Conservation (phyloP, 2,888 invertebrate genomes). For the Myopa tessellatipennis region DNA sequence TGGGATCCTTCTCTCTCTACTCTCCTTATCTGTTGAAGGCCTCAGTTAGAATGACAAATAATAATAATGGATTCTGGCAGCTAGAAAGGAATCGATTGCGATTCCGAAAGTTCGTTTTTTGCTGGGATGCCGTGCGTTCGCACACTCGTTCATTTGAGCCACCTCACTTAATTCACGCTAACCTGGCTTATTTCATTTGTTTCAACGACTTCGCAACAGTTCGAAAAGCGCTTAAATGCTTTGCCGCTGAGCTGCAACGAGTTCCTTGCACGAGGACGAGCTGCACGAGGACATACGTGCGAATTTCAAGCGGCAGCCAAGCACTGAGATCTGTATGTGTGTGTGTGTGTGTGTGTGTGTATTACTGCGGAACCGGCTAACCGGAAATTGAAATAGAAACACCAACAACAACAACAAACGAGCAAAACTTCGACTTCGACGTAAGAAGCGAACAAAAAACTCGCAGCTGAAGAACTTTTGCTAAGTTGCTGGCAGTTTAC, state of each 20-base stretch:
- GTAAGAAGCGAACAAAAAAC: not conserved
- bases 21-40: too few relatives aligned
- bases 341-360: not conserved
- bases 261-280: not conserved
- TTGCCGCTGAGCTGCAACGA: not conserved
- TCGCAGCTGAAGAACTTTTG: conserved; percentile 23
- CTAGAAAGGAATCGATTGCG: too few relatives aligned
- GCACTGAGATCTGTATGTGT: not conserved
- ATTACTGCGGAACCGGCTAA: not conserved
- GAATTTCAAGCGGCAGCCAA: not conserved
- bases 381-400: conserved; percentile 23
- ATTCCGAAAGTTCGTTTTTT: too few relatives aligned
- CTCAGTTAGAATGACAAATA: too few relatives aligned
- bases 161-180: conserved; percentile 30
- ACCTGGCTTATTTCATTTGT: conserved; percentile 38
- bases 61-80: too few relatives aligned
- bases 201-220: conserved; percentile 38
- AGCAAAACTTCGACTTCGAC: not conserved
- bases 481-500: conserved; percentile 22
- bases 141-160: conserved; percentile 1
- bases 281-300: not conserved
- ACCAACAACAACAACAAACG: not conserved
- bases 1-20: too few relatives aligned
- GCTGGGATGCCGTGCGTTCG: too few relatives aligned
- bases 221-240: conserved; percentile 34